Evolutionary conservation across 2,113 vertebrate species (phyloP), one percentile per base, ranked within the genome.

Genomic region (Sarotherodon lohbergeri): DNA sequence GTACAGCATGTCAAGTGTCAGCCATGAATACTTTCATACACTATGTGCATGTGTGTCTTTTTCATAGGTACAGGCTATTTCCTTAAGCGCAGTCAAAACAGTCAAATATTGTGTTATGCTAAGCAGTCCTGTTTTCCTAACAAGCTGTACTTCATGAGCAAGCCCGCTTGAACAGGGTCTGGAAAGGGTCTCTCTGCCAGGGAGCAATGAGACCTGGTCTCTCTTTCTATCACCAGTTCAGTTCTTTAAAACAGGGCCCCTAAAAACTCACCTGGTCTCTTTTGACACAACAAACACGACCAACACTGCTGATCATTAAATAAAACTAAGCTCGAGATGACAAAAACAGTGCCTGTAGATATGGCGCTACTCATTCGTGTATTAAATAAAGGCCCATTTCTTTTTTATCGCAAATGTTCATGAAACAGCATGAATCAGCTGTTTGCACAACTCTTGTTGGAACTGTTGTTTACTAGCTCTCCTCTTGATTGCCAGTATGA

Each of bases 31-130:
- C 92, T 55, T 91, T 92, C 82, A 95, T 89, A 92, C 93, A 91
- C 86, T 84, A 90, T 89, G 80, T 91, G 85, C 91, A 93, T 73
- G 87, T 73, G 81, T 82, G 86, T 85, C 84, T 91, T 94, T 95
- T 94, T 94, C 84, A 92, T 83, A 89, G 89, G 89, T 90, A 88
- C 91, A 94, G 95, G 93, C 93, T 95, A 92, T 96, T 96, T 95
- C 94, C 93, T 94, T 87, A 91, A 82, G 92, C 93, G 86, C 89
- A 94, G 95, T 96, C 93, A 95, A 96, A 96, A 96, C 96, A 96
- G 90, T 95, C 92, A 89, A 95, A 96, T 95, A 90, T 95, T 95
- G 92, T 94, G 91, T 95, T 95, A 95, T 93, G 93, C 94, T 96
- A 95, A 93, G 93, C 95, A 95, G 95, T 84, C 86, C 89, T 94